Conservation (phyloP, 1,140 invertebrate genomes). For the Dinothrombium tinctorium region DNA sequence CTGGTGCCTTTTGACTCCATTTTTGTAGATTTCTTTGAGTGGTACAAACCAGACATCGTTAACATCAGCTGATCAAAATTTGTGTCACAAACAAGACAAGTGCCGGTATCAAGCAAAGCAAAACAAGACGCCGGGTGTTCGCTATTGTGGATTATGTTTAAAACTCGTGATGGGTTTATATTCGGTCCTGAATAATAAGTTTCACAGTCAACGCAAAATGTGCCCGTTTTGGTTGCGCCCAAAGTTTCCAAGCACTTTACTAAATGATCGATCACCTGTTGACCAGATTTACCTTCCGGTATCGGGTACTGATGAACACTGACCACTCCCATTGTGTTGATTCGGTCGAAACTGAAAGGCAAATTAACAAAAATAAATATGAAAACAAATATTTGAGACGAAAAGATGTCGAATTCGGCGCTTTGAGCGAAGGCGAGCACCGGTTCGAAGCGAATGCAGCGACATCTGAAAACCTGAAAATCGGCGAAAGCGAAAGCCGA, state of each 20-base stretch:
- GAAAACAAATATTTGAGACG: too few species aligned
- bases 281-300: constrained; percentile 16
- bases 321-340: constrained; percentile 12
- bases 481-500: too few species aligned
- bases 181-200: constrained; percentile 51
- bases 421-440: too few species aligned
- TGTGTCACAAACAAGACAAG: constrained; percentile 58
- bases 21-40: constrained; percentile 50
- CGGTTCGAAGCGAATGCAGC: too few species aligned
- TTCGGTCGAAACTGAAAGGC: too few species aligned
- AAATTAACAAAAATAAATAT: too few species aligned
- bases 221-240: constrained; percentile 59
- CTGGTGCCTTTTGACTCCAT: constrained; percentile 75
- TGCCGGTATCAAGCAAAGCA: constrained; percentile 49
- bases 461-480: too few species aligned
- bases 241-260: constrained; percentile 58
- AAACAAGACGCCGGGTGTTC: constrained; percentile 85
- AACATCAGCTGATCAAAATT: constrained; percentile 76
- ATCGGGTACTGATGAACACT: constrained; percentile 15
- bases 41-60: constrained; percentile 63
- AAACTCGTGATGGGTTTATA: constrained; percentile 36
- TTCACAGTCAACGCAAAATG: constrained; percentile 82
- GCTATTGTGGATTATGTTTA: constrained; percentile 78
- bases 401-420: too few species aligned
- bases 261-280: constrained; percentile 37